Base-by-base conservation (phyloP, 2,797 vertebrate genomes). In the Myiothlypis coronata region DNA sequence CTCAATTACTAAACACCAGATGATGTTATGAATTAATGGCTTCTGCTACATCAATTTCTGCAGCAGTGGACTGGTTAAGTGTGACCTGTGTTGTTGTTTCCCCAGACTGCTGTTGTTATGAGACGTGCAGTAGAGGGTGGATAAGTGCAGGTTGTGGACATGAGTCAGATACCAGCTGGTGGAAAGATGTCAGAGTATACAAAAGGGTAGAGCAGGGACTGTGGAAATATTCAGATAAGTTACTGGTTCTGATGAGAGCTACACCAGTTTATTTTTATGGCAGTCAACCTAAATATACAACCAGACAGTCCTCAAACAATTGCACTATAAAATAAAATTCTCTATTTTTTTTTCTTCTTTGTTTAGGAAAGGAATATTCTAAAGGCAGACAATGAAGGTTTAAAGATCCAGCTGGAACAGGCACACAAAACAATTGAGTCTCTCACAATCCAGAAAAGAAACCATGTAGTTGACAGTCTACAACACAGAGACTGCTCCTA, bases 381-480 rank as follows among this genome's bases (percentile, higher is more conserved):
- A 69, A 98, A 97, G 88, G 97, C 98, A 93, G 97, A 98, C 64
- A 98, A 98, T 49, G 97, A 98, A 89, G 95, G 97, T 78, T 97
- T 98, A 83, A 98, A 98, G 96, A 97, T 97, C 34, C 97, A 98
- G 21, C 96, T 98, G 93, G 98, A 97, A 94, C 97, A 98, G 28
- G 98, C 98, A 89, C 98, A 98, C 81, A 98, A 97, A 96, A 98
- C 96, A 93, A 98, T 98, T 68, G 97, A 98, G 88, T 97, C 98
- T 64, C 98, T 98, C 64, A 96, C 88, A 57, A 64, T 96, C 86
- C 95, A 96, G 91, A 97, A 95, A 93, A 97, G 85, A 94, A 98
- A 98, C 81, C 97, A 98, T 6, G 86, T 97, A 82, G 85, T 83
- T 9, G 83, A 97, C 59, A 96, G 87, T n/a, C 93, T 94, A 39